phyloP scores from a whole-genome alignment of 1,140 invertebrate genomes.

The Lethocerus indicus region DNA sequence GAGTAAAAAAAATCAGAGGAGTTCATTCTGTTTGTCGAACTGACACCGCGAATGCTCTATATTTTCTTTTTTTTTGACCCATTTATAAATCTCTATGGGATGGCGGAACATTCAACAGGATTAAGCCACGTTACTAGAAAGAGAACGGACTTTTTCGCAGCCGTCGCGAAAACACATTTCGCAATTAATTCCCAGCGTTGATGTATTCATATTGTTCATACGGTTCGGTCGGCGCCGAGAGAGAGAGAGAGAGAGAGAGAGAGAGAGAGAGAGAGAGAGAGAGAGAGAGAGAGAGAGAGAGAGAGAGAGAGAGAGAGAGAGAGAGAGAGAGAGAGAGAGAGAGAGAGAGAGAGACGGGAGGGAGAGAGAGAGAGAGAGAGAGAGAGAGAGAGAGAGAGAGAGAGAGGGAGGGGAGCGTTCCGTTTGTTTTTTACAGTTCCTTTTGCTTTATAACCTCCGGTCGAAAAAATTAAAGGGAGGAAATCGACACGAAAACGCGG shows the following conservation, averaged over 20 bases:
- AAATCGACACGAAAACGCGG: neutral
- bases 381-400: slow-evolving; percentile 6
- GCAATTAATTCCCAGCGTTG: too few relatives aligned
- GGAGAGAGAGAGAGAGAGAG: slow-evolving; percentile 2
- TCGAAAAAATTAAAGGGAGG: neutral
- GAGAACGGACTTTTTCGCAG: too few relatives aligned
- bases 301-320: neutral
- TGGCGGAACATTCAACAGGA: too few relatives aligned
- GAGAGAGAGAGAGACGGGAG: neutral
- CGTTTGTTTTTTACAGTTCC: neutral
- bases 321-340: slow-evolving; percentile 3
- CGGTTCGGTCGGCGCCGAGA: slow-evolving; percentile 35
- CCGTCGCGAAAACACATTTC: too few relatives aligned
- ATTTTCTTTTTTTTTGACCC: too few relatives aligned
- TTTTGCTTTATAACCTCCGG: neutral
- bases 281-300: neutral
- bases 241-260: slow-evolving; percentile 13
- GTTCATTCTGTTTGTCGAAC: too few relatives aligned
- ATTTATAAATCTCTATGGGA: too few relatives aligned
- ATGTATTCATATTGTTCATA: too few relatives aligned
- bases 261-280: neutral
- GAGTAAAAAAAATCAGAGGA: too few relatives aligned
- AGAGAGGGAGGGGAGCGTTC: neutral
- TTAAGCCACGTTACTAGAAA: too few relatives aligned
- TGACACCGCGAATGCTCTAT: too few relatives aligned